phyloP scores from a whole-genome alignment of 1,140 invertebrate species.

The Schlechtendalia chinensis region DNA sequence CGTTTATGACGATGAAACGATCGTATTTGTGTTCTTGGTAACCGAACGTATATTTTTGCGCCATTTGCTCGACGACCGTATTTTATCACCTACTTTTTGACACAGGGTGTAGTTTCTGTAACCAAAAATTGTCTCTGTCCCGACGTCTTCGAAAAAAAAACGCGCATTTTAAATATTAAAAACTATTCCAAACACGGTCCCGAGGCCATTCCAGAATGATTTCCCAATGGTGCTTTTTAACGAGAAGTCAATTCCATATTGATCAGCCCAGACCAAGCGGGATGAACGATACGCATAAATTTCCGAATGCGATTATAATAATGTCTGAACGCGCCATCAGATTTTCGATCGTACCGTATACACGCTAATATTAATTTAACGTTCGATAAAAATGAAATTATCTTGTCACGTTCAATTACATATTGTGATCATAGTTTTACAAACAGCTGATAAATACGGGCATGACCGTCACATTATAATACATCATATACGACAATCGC shows the following conservation, averaged over 20 bases:
- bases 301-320: not conserved
- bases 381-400: too few relatives aligned
- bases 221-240: conserved; percentile 18
- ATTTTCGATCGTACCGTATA: too few relatives aligned
- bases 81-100: conserved; percentile 19
- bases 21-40: conserved; percentile 4
- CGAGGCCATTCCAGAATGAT: not conserved
- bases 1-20: conserved; percentile 43
- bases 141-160: conserved; percentile 13
- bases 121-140: not conserved
- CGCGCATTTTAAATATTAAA: conserved; percentile 25
- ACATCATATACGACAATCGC: too few relatives aligned
- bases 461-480: too few relatives aligned
- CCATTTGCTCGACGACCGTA: conserved; percentile 29
- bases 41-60: conserved; percentile 5
- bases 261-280: not conserved
- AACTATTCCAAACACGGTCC: not conserved
- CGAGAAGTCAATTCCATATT: conserved; percentile 2
- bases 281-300: not conserved
- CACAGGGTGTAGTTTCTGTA: not conserved
- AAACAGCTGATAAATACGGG: too few relatives aligned
- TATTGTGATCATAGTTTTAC: too few relatives aligned
- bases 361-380: too few relatives aligned
- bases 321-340: too few relatives aligned
- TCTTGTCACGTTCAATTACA: too few relatives aligned